Base-by-base conservation (phyloP, 2,888 invertebrate genomes). In the Drosophila yooni region DNA sequence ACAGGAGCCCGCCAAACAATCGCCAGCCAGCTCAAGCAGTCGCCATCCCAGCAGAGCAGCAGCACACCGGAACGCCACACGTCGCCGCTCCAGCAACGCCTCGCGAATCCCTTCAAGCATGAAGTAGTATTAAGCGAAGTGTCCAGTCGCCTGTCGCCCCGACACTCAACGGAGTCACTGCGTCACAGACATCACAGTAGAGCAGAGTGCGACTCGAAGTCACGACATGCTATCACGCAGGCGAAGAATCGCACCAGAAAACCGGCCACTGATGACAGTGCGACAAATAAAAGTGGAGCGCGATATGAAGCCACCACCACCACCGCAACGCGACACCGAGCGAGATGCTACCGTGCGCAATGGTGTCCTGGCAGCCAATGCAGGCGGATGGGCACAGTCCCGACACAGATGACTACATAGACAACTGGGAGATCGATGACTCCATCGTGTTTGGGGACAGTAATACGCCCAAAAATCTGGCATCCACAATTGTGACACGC, bases 391-490 rank as follows among this genome's bases (percentile, higher is more conserved):
- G 91, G n/a, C 85, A 89, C 10, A 93, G 93, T 69, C 93, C 93
- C 0, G 92, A 93, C 59, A 93, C 93, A 0, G 93, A 93, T 76
- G 93, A 93, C 68, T 93, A 93, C 53, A 92, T 93, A 62, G 92
- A 93, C 61, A 93, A 93, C 70, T 93, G 93, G 93, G 93, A 93
- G 74, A 92, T 92, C 51, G 93, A 92, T 48, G 92, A 92, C 34
- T 91, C 91, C 0, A 83, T 89, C 76, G 76, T 83, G 10, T 86
- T 87, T n/a, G 82, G 81, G 1, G 89, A 91, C 25, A 88, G 84
- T 60, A 88, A 79, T 11, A 91, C 90, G 13, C 91, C 90, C 6
- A 83, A 79, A 62, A 84, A 75, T 36, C 31, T 50, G 4, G 34
- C 73, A 2, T 33, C 48, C 3, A 21, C 43, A 4, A 38, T 33